Evolutionary conservation across 1,140 invertebrate genomes (phyloP), one percentile per base, ranked within the genome.

Genomic region (Steinernema khuongi): DNA sequence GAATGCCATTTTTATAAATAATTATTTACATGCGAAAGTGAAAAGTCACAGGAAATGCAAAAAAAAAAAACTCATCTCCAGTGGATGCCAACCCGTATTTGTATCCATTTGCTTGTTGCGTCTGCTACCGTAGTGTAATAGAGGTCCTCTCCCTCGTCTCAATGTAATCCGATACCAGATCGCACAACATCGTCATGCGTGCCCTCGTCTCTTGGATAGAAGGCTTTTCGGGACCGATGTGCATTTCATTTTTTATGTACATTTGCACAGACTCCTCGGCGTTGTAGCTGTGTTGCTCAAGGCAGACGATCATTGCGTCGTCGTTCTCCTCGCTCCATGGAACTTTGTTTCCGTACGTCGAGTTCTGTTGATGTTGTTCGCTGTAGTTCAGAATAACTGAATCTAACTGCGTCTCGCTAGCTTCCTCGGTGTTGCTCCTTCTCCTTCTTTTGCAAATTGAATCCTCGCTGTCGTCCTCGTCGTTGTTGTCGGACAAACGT

Each of bases 261-360:
- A 60, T 60, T 26, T 26, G 50, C 4, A 60, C 50, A 4, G 50
- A 60, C 4, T 22, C 4, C 11, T 60, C 50, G 19, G 26, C 26
- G 50, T 26, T 11, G 19, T 60, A 4, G 7, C 26, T 22, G 50
- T 22, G 26, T 11, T 60, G 4, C 2, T 60, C 50, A 22, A 60
- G 50, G 22, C 50, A 60, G 2, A 7, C 22, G 19, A 60, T 60
- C 50, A 60, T 60, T 4, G 22, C 50, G 50, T 60, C 50, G 50
- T 60, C 50, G 50, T 60, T 60, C 50, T 60, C 50, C 19, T 60
- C 50, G 11, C 14, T 17, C 50, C 50, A 60, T 26, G 50, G 50
- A 60, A 60, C 22, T 26, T 22, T 60, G 50, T 60, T 60, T 7
- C 50, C 50, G 50, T 60, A 60, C 14, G 50, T 60, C 19, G 50